Percentiles rank a stretch among this genome's conserved stretches.
phyloP scores from a whole-genome alignment of 2,113 vertebrate species.

The Felis chaus region DNA sequence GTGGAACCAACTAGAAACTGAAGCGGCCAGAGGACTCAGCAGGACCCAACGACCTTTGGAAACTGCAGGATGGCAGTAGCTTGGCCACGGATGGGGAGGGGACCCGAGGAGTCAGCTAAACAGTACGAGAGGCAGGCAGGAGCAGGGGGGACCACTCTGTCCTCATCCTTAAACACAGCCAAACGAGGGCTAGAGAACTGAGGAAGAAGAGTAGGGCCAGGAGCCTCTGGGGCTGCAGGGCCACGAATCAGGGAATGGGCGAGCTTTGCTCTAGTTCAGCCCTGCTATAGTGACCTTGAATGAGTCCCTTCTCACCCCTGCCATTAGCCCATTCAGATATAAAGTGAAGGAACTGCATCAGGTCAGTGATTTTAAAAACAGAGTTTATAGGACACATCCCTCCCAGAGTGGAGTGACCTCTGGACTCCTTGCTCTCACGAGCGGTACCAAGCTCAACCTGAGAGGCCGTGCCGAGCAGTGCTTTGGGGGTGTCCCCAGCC shows the following conservation, averaged over 20 bases:
- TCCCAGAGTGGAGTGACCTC: background rate
- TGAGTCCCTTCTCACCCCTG: background rate
- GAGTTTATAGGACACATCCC: background rate
- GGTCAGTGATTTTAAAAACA: background rate
- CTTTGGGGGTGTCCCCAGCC: background rate
- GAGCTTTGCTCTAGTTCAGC: background rate
- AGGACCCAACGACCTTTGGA: background rate
- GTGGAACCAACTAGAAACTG: background rate
- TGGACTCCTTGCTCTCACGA: background rate
- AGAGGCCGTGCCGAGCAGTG: background rate
- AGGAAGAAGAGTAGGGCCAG: accelerated
- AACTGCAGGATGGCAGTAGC: background rate
- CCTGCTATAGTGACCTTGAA: background rate
- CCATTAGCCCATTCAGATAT: background rate
- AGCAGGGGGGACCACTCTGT: accelerated
- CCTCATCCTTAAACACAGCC: background rate
- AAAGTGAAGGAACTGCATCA: background rate
- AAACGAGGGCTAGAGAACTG: background rate
- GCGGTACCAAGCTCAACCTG: background rate
- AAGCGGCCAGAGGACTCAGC: background rate
- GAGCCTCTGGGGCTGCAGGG: background rate
- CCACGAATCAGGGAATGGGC: accelerated
- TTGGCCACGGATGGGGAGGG: background rate
- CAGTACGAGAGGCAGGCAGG: accelerated
- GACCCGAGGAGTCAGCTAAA: accelerated